Base-by-base conservation (phyloP, 2,888 invertebrate genomes). In the Andrena praecox region DNA sequence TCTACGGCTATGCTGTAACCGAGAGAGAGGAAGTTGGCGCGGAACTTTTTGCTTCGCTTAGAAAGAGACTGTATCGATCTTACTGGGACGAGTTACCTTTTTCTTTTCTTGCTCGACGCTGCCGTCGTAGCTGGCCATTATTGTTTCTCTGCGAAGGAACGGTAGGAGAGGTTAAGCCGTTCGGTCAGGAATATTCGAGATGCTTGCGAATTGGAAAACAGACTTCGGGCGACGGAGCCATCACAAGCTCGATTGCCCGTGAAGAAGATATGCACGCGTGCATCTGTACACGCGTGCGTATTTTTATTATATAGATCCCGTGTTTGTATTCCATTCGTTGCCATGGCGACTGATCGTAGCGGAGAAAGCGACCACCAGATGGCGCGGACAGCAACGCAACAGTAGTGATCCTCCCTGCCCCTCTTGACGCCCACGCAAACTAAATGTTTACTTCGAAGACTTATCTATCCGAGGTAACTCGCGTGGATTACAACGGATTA, bases 311-410 rank as follows among this genome's bases (percentile, higher is more conserved):
- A 63, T 33, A 20, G 20, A 20, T 63, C 50, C 8, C 31, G 12
- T 10, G 48, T 68, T 71, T 76, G 81, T 81, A 64, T 68, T 0
- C 2, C 12, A 8, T 5, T 27, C 54, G 72, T 80, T 68, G 62
- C 50, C 56, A 80, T 78, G 60, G 59, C 20, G 67, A 79, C 60
- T 60, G 31, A 8, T 6, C 24, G 6, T 27, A 5, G 12, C 52
- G 12, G 10, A 10, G 0, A 1, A 54, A 6, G 0, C 16, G 2
- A 3, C 35, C 62, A n/a, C 29, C 20, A 77, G 66, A 62, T 33
- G 77, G 64, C 8, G 60, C 4, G 12, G 10, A 56, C 27, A 56
- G 24, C 56, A 20, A 20, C 20, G 20, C 20, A 20, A 20, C 20
- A 24, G 5, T n/a, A n/a, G n/a, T n/a, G n/a, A n/a, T n/a, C n/a